Conservation (phyloP, 1,140 invertebrate species). For the Conus betulinus region DNA sequence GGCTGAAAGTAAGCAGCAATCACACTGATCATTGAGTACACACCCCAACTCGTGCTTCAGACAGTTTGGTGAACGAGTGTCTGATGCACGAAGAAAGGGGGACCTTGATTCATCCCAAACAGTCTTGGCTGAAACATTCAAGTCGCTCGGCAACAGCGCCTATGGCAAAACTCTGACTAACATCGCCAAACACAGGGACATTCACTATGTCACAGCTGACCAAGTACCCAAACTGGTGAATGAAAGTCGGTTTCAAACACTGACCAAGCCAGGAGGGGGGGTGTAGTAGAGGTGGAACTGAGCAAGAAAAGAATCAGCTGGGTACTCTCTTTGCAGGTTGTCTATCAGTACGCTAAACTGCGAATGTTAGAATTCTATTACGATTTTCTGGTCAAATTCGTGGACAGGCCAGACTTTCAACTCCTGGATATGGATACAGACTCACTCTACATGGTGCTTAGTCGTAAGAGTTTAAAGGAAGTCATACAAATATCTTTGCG, state of each 20-base stretch:
- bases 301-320: not conserved
- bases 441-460: constrained; percentile 51
- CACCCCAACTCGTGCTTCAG: not conserved
- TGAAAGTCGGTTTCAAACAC: not conserved
- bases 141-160: not conserved
- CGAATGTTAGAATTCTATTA: constrained; percentile 56
- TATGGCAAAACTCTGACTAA: not conserved
- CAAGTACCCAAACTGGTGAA: not conserved
- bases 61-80: not conserved
- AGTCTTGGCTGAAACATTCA: not conserved
- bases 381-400: constrained; percentile 52
- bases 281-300: not conserved
- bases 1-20: not conserved
- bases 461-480: constrained; percentile 29
- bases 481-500: constrained; percentile 37
- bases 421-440: constrained; percentile 60
- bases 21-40: not conserved
- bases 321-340: not conserved
- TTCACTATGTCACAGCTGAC: not conserved
- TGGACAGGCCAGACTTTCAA: constrained; percentile 47
- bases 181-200: not conserved
- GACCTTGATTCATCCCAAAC: not conserved
- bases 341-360: constrained; percentile 36
- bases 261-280: not conserved
- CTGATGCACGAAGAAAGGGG: not conserved